Evolutionary conservation across 1,140 invertebrate species (phyloP), one percentile per base, ranked within the genome.

Genomic region (Steinernema feltiae): DNA sequence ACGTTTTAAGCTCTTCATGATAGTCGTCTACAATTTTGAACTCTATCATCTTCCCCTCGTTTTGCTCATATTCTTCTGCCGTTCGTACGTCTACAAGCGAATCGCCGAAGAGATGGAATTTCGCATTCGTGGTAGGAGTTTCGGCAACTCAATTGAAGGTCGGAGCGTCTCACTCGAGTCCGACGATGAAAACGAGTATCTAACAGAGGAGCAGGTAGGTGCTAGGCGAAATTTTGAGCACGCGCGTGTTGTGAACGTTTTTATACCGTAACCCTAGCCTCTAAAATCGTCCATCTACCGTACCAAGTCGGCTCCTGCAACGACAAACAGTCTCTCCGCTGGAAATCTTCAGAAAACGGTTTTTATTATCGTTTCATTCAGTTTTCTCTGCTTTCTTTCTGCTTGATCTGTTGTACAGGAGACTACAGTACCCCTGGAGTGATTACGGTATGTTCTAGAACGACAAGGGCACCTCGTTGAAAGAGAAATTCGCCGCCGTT

Each of bases 11-110:
- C 24, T 70, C 32, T 84, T 76, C 69, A 69, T 84, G 0, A 29
- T 79, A 27, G 76, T 84, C 30, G 75, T 83, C 3, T 82, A 73
- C 72, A 86, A 81, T 53, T 46, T 86, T 69, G 78, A 84, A 76
- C 35, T 84, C 27, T 86, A 80, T 63, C 84, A 84, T 32, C 29
- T 86, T 12, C 83, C 83, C 24, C 32, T 84, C 1, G 31, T 84
- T 21, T 75, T 84, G 15, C 32, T 86, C 15, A 32, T 84, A 3
- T 32, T 84, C 27, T 84, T 83, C 41, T 29, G 81, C 24, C 71
- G 76, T 12, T 53, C 31, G n/a, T 75, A 77, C 30, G 27, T 80
- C 17, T 74, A 76, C 30, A 75, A 78, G 30, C 48, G 30, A n/a
- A 24, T 78, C 48, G 17, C 48, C n/a, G 76, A 78, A 24, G 32